Evolutionary conservation across 2,113 vertebrate genomes (phyloP).

Genomic region (Cariama cristata): DNA sequence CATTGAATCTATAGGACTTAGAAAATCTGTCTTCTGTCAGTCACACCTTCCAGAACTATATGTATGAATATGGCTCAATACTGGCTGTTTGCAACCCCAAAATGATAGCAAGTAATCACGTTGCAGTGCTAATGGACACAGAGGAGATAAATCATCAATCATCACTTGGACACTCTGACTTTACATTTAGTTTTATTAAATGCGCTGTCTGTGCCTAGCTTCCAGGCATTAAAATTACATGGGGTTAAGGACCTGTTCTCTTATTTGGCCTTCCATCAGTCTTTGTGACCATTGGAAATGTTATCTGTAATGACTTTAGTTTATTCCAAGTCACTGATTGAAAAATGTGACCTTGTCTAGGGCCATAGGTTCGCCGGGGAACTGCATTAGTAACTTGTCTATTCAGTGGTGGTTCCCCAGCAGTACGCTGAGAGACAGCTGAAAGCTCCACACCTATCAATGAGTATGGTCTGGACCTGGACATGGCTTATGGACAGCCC

Average conservation of each 20-base stretch:
- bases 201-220: not conserved
- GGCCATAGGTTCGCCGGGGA: not conserved
- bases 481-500: not conserved
- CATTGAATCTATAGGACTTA: rapidly evolving
- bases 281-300: slow-evolving; percentile 20
- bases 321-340: slow-evolving; percentile 11
- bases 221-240: slow-evolving; percentile 13
- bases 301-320: not conserved
- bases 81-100: not conserved
- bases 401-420: not conserved
- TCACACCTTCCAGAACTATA: not conserved
- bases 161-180: not conserved
- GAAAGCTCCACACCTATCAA: not conserved
- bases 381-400: not conserved
- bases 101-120: not conserved
- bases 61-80: not conserved
- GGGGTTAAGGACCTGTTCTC: not conserved
- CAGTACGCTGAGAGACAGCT: not conserved
- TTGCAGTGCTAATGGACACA: not conserved
- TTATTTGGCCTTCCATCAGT: slow-evolving; percentile 15
- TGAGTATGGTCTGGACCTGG: not conserved
- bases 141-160: not conserved
- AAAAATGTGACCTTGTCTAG: slow-evolving; percentile 25
- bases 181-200: slow-evolving; percentile 28
- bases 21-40: not conserved